Base-by-base conservation (phyloP, 2,797 vertebrate species). In the Pseudochirops cupreus region DNA sequence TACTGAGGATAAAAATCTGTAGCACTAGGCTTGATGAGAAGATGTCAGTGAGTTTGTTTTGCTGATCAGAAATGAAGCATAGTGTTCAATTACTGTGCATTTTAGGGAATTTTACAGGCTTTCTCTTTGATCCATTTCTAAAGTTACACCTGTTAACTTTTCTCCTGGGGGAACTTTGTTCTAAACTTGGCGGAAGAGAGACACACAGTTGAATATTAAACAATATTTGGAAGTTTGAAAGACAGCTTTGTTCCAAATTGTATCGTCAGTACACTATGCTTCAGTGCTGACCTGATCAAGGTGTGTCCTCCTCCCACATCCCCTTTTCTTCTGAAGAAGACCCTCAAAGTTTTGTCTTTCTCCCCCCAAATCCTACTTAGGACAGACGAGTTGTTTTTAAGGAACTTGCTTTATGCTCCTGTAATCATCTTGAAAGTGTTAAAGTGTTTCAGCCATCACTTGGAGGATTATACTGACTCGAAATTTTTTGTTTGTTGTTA, bases 1-100 rank as follows among this genome's bases (percentile, higher is more conserved):
- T 96, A 93, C 96, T 97, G 97, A 96, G 96, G 97, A 97, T 91
- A 94, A 96, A 97, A 94, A 92, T 93, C 62, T 56, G 90, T 91
- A 54, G 18, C 67, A 24, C 2, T 24, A 46, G 95, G 58, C 92
- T 90, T 53, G 92, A n/a, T 82, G 96, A 95, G 94, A 94, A 95
- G 94, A 94, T 97, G 96, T 96, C 97, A 96, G 93, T 56, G 57
- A 93, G 90, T 93, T 96, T 31, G 94, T 92, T 94, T 97, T 95
- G 94, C 91, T 90, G 14, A 67, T 90, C 29, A 96, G 96, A 97
- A 96, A 93, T 56, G 98, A 97, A 97, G 95, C 54, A 24, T 46
- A 82, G n/a, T 46, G n/a, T 39, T 3, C n/a, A 0, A 39, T 82
- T 82, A 82, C n/a, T 3, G 39, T 46, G 74, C 74, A 50, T 50